phyloP scores from a whole-genome alignment of 1,140 invertebrate genomes.

The Bombus balteatus region DNA sequence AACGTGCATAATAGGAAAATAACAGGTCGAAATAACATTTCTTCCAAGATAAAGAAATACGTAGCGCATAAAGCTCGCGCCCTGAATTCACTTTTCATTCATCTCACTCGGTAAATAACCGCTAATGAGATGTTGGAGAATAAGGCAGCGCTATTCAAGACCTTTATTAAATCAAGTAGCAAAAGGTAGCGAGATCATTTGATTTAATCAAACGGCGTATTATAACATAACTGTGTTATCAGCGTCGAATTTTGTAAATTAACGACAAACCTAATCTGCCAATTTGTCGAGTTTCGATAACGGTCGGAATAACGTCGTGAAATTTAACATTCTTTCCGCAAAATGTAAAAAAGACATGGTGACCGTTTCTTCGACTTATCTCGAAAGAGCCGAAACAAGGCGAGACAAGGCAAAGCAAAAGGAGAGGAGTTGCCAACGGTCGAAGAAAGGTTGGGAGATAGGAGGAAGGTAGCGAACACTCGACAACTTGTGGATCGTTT shows the following conservation, averaged over 20 bases:
- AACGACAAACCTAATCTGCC: background rate
- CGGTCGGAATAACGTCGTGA: background rate
- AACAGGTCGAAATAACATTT: slow-evolving; percentile 11
- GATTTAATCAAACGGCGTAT: slow-evolving; percentile 6
- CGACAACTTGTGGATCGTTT: slow-evolving; percentile 79
- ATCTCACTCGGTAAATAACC: slow-evolving; percentile 20
- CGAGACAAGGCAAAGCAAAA: background rate
- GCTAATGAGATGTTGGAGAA: slow-evolving; percentile 15
- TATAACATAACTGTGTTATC: background rate
- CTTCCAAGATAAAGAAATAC: background rate
- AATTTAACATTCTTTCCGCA: background rate
- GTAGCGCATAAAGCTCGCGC: background rate
- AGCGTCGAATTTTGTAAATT: background rate
- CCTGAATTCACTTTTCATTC: background rate
- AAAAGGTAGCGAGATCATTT: slow-evolving; percentile 19
- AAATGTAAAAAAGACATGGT: background rate
- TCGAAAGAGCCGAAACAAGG: background rate
- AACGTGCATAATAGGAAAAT: slow-evolving; percentile 6
- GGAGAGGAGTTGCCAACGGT: slow-evolving; percentile 18
- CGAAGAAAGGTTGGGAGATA: slow-evolving; percentile 24
- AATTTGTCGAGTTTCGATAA: slow-evolving; percentile 29
- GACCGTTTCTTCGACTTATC: background rate
- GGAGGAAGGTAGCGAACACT: slow-evolving; percentile 47
- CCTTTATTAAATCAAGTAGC: background rate
- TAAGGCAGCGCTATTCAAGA: background rate